phyloP scores from a whole-genome alignment of 2,797 vertebrate genomes.

The Phalloptychus januarius region DNA sequence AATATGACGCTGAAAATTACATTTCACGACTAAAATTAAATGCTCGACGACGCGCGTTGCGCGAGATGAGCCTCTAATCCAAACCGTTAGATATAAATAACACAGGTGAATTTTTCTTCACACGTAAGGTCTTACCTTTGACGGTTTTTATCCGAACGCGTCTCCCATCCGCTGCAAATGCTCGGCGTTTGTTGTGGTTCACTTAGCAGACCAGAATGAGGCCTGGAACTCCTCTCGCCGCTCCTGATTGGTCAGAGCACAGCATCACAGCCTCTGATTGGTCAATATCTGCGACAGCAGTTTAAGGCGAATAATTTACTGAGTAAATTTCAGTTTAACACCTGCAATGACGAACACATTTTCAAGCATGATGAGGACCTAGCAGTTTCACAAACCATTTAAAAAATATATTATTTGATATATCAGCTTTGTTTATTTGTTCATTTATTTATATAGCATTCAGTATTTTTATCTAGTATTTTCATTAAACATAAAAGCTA shows the following conservation, averaged over 20 bases:
- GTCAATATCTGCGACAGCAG: background rate
- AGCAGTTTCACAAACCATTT: background rate
- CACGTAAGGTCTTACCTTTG: constrained; percentile 42
- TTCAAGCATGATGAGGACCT: background rate
- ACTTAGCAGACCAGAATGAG: background rate
- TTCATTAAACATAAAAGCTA: background rate
- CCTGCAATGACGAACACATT: background rate
- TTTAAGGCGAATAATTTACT: background rate
- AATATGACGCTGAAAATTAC: background rate
- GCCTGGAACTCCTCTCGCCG: constrained; percentile 8
- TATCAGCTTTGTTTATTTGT: background rate
- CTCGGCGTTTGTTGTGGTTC: constrained; percentile 51
- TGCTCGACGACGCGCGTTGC: background rate
- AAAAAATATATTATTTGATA: background rate
- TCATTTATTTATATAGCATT: background rate
- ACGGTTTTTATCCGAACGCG: constrained; percentile 1
- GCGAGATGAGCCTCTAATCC: background rate
- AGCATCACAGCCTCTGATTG: background rate
- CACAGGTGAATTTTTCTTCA: background rate
- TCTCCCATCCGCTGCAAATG: constrained; percentile 21
- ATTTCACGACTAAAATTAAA: background rate
- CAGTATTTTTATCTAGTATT: background rate
- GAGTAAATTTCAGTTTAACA: background rate
- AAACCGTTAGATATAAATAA: background rate
- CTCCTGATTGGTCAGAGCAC: constrained; percentile 47